Conservation (phyloP, 1,140 invertebrate genomes). For the Drosophila pachea region DNA sequence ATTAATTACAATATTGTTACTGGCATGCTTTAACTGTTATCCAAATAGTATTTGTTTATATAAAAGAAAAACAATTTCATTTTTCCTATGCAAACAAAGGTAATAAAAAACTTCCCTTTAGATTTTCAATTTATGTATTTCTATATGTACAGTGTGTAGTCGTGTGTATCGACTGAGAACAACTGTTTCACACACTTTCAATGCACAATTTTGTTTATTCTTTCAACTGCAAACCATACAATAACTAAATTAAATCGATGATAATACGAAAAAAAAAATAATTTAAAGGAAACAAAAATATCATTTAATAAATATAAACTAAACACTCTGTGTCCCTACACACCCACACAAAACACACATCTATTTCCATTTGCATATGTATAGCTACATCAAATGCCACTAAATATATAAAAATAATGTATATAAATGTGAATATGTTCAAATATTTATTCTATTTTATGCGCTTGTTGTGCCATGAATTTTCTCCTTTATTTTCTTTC, state of each 20-base stretch:
- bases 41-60: neutral
- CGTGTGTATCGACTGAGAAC: constrained; percentile 28
- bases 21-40: constrained; percentile 5
- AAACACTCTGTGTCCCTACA: constrained; percentile 11
- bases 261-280: constrained; percentile 54
- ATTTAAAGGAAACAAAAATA: constrained; percentile 29
- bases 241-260: constrained; percentile 44
- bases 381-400: constrained; percentile 17
- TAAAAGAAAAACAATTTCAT: neutral
- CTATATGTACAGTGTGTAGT: constrained; percentile 13
- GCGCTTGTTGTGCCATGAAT: constrained; percentile 61
- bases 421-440: constrained; percentile 30
- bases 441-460: constrained; percentile 55
- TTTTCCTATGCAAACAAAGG: neutral
- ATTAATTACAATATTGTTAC: neutral
- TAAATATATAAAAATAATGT: constrained; percentile 14
- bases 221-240: constrained; percentile 44
- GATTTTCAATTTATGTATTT: neutral
- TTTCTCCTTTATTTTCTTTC: constrained; percentile 44
- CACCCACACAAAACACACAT: constrained; percentile 6
- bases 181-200: constrained; percentile 32
- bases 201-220: constrained; percentile 42
- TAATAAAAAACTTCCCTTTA: neutral
- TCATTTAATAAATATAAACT: constrained; percentile 35
- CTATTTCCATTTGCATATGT: constrained; percentile 14